Percentiles rank a stretch among this genome's conserved stretches.
These are phyloP conservation scores for Glandiceps talaboti DNA, from an alignment of 53 echinoderm and acorn worm genomes.

Conservation along the genomic window DNA sequence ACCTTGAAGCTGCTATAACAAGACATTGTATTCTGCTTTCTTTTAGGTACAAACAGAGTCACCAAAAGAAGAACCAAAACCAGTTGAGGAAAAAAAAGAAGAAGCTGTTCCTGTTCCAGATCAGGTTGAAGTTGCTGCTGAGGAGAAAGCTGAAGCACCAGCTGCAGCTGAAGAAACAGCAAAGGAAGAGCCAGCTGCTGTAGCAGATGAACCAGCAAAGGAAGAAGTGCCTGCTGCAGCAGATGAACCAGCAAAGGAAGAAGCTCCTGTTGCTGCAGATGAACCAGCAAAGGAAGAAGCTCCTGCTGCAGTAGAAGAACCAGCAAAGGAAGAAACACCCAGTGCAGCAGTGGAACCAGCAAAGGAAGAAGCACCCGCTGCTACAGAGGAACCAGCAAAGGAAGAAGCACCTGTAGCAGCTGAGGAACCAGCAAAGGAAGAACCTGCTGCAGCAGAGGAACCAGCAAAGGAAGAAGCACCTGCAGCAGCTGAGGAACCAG, in stretches of 20 bases:
- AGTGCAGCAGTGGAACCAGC: too few relatives aligned
- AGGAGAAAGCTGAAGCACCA: background rate
- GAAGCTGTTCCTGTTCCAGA: background rate
- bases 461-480: background rate
- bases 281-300: background rate
- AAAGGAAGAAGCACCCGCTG: background rate
- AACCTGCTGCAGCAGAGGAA: constrained; percentile 1
- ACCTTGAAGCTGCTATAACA: too few relatives aligned
- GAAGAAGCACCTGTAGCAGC: too few relatives aligned
- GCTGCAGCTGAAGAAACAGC: background rate
- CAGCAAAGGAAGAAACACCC: too few relatives aligned
- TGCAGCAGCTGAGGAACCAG: too few relatives aligned
- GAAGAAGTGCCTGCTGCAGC: too few relatives aligned
- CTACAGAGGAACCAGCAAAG: background rate
- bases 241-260: background rate
- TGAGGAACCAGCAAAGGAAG: background rate
- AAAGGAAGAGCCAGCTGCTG: background rate
- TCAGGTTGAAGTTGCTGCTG: background rate
- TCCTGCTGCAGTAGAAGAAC: constrained; percentile 5
- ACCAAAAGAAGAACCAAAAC: constrained; percentile 5
- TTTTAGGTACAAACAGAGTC: too few relatives aligned
- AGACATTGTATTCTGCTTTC: too few relatives aligned
- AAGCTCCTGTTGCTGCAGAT: background rate
- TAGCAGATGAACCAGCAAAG: background rate
- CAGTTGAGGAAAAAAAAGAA: background rate